Conservation (phyloP, 2,113 vertebrate genomes). For the Rhinolophus ferrumequinum region DNA sequence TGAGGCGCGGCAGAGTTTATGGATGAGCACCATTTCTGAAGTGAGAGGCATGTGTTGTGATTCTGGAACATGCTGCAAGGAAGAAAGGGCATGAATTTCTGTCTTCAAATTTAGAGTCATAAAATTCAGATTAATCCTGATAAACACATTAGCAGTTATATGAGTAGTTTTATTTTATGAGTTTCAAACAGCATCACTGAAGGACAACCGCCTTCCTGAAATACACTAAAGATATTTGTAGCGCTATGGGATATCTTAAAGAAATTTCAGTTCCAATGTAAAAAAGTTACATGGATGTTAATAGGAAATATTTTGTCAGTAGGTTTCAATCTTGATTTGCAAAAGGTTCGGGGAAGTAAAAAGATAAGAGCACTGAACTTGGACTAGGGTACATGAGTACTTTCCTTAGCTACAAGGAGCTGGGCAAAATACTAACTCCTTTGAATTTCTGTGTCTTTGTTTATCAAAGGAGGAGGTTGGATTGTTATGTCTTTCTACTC, state of each 20-base stretch:
- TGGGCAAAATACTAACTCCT: background rate
- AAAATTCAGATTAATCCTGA: background rate
- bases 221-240: background rate
- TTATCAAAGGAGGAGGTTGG: background rate
- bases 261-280: slow-evolving; percentile 5
- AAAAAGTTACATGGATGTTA: background rate
- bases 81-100: background rate
- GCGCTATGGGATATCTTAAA: background rate
- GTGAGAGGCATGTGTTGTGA: background rate
- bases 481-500: background rate
- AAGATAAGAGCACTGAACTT: background rate
- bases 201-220: background rate
- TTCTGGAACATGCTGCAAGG: background rate
- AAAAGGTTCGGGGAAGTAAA: background rate
- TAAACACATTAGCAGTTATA: background rate
- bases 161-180: slow-evolving; percentile 2
- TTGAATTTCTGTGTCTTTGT: background rate
- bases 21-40: background rate
- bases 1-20: background rate
- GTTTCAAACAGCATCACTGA: background rate
- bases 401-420: background rate
- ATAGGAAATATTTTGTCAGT: background rate
- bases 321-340: background rate
- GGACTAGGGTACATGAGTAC: background rate
- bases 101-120: slow-evolving; percentile 1